Evolutionary conservation across 2,888 invertebrate genomes (phyloP).

Genomic region (Linyphia triangularis): DNA sequence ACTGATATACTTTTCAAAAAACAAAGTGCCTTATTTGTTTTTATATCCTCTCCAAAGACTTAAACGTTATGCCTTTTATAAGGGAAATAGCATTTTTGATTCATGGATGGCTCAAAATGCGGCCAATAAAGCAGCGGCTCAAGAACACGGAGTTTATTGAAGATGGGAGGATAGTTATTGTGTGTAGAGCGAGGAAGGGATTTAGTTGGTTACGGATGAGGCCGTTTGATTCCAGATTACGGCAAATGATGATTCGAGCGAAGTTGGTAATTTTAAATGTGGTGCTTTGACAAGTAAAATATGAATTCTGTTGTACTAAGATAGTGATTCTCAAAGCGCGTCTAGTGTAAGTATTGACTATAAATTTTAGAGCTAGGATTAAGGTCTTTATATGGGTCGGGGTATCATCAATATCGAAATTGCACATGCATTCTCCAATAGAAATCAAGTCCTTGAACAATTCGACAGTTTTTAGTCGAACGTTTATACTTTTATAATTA

Average conservation of each 20-base stretch:
- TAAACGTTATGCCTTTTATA: slow-evolving; percentile 43
- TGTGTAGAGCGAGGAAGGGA: neutral
- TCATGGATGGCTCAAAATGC: slow-evolving; percentile 54
- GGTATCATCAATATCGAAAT: no score
- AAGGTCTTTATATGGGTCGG: no score
- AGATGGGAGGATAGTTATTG: neutral
- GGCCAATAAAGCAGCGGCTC: slow-evolving; percentile 34
- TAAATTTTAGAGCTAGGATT: no score
- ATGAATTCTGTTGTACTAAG: no score
- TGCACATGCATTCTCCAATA: no score
- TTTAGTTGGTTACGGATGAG: slow-evolving; percentile 28
- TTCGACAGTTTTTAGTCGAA: no score
- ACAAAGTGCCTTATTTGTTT: slow-evolving; percentile 68
- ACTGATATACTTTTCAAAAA: slow-evolving; percentile 28
- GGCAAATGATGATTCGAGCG: neutral
- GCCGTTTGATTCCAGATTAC: slow-evolving; percentile 36
- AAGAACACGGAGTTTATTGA: slow-evolving; percentile 39
- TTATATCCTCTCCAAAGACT: slow-evolving; percentile 47
- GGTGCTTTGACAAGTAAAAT: neutral
- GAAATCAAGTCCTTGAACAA: no score
- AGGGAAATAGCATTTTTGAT: slow-evolving; percentile 31
- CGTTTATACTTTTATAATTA: no score
- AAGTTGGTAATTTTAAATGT: slow-evolving; percentile 7
- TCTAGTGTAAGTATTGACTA: no score
- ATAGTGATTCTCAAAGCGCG: no score